phyloP scores from a whole-genome alignment of 2,113 vertebrate species.

The Tichodroma muraria region DNA sequence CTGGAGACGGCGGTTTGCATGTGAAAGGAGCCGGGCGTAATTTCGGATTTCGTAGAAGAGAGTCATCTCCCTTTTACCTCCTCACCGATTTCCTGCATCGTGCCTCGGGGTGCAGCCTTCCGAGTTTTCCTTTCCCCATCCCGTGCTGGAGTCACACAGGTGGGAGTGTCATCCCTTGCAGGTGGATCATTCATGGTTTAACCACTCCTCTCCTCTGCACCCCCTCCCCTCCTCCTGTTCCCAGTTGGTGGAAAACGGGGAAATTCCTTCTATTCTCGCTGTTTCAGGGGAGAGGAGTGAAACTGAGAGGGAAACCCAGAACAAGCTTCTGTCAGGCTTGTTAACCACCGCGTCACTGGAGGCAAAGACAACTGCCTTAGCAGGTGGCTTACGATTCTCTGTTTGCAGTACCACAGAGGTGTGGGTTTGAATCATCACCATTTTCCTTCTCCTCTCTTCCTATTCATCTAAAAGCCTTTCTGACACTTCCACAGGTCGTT shows the following conservation, averaged over 20 bases:
- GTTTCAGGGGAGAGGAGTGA: not conserved
- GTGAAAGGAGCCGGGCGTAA: constrained; percentile 2
- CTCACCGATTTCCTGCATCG: not conserved
- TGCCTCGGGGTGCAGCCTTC: not conserved
- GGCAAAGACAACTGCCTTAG: not conserved
- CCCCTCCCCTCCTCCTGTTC: not conserved
- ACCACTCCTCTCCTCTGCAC: not conserved
- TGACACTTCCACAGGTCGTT: not conserved
- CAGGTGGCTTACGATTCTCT: not conserved
- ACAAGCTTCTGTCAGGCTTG: not conserved
- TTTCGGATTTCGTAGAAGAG: not conserved
- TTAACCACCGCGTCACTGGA: not conserved
- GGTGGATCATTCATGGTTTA: not conserved
- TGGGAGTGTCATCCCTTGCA: not conserved
- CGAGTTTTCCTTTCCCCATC: not conserved
- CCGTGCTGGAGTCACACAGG: not conserved
- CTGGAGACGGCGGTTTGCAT: not conserved
- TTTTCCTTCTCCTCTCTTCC: not conserved
- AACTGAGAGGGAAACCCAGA: not conserved
- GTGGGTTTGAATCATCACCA: not conserved
- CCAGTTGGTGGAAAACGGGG: not conserved
- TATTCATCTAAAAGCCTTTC: not conserved
- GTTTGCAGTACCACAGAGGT: not conserved
- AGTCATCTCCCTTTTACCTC: not conserved
- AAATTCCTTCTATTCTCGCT: not conserved